Evolutionary conservation across 1,140 invertebrate genomes (phyloP).

Genomic region (Luehdorfia chinensis): DNA sequence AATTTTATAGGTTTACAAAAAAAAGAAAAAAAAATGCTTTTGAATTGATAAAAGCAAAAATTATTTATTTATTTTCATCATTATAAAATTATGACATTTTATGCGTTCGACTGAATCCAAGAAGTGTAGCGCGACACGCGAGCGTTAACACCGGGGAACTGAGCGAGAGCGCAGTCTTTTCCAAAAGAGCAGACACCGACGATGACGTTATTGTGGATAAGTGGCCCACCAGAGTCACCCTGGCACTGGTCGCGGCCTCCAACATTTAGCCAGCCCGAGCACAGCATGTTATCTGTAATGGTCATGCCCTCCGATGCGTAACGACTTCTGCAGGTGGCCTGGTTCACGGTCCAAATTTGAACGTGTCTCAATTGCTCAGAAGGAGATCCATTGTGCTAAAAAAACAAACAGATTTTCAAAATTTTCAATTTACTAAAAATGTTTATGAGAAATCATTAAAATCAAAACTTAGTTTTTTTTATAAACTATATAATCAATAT

Average conservation of each 20-base stretch:
- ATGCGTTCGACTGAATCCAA: constrained; percentile 41
- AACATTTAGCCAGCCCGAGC: constrained; percentile 32
- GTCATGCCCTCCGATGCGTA: not conserved
- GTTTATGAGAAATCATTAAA: not conserved
- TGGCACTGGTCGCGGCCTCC: constrained; percentile 50
- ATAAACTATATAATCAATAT: no score
- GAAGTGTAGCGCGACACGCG: constrained; percentile 46
- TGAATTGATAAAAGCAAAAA: not conserved
- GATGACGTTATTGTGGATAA: constrained; percentile 73
- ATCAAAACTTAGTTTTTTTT: no score
- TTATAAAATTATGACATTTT: no score
- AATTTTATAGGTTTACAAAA: no score
- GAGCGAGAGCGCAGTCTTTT: constrained; percentile 66
- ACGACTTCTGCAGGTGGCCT: constrained; percentile 22
- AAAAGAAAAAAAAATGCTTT: no score
- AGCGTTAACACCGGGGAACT: constrained; percentile 77
- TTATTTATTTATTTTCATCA: no score
- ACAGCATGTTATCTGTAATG: constrained; percentile 22
- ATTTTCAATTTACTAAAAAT: no score
- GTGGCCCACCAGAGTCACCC: constrained; percentile 81
- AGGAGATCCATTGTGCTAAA: constrained; percentile 24
- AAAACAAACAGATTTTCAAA: constrained; percentile 5
- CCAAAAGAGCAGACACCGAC: constrained; percentile 79
- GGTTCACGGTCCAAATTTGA: constrained; percentile 32
- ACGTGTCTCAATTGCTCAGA: constrained; percentile 18